Evolutionary conservation across 2,888 invertebrate genomes (phyloP).

Genomic region (Parnassius orleans): DNA sequence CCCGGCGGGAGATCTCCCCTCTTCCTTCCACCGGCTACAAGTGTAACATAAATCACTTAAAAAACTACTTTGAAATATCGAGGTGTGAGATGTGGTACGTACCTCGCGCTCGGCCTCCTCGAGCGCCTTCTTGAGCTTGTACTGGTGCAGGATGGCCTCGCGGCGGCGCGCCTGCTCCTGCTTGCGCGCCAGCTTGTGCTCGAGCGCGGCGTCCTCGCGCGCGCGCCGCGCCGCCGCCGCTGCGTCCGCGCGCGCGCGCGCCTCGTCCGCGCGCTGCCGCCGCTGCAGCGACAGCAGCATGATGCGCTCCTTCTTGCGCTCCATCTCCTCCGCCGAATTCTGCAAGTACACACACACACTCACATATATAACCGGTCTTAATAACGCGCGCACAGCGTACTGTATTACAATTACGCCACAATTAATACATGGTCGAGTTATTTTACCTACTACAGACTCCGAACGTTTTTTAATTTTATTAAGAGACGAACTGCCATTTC

Average conservation of each 20-base stretch:
- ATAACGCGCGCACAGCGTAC: too few relatives aligned
- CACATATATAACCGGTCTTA: too few relatives aligned
- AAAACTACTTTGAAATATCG: too few relatives aligned
- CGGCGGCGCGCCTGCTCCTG: conserved; percentile 94
- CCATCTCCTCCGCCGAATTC: conserved; percentile 94
- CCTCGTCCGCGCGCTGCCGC: conserved; percentile 94
- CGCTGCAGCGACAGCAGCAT: conserved; percentile 94
- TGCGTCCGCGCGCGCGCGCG: conserved; percentile 90
- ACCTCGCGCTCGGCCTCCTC: conserved; percentile 95
- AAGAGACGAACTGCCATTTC: too few relatives aligned
- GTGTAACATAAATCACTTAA: too few relatives aligned
- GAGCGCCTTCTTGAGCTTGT: conserved; percentile 95
- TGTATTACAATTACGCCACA: too few relatives aligned
- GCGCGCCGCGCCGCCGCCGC: conserved; percentile 89
- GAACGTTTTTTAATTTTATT: too few relatives aligned
- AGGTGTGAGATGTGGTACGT: conserved; percentile 19
- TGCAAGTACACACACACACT: conserved; percentile 46
- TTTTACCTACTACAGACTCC: too few relatives aligned
- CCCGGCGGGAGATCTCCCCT: too few relatives aligned
- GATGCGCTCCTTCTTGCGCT: conserved; percentile 94
- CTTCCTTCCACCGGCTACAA: too few relatives aligned
- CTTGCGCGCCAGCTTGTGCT: conserved; percentile 87
- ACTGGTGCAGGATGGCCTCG: conserved; percentile 94
- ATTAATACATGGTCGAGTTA: too few relatives aligned
- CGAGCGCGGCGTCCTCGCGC: conserved; percentile 87